A percentile compares a stretch with the other conserved stretches of the same genome.
Conservation (phyloP, 2,113 vertebrate species). For the Nansenia antarctica region DNA sequence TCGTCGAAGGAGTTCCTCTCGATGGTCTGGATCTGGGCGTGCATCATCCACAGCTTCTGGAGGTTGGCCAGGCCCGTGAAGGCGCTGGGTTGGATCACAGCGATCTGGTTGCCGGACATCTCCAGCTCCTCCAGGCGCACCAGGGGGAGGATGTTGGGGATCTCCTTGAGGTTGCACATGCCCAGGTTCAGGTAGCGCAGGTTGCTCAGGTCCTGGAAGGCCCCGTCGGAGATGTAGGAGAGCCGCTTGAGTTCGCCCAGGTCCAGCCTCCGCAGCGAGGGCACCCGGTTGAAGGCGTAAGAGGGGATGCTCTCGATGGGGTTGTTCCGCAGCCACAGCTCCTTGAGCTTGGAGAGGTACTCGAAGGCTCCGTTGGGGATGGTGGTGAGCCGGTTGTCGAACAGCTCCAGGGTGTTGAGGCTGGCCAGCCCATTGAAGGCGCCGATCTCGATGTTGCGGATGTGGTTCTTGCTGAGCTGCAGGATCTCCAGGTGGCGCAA, state of each 20-base stretch:
- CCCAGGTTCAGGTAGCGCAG: constrained; percentile 78
- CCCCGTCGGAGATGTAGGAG: constrained; percentile 76
- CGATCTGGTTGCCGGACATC: constrained; percentile 78
- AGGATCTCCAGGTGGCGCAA: constrained; percentile 78
- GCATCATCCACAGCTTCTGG: constrained; percentile 98
- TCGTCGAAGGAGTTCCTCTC: constrained; percentile 80
- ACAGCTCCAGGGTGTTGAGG: constrained; percentile 79
- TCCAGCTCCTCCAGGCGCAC: constrained; percentile 76
- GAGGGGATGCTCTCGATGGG: constrained; percentile 81
- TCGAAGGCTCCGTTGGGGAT: constrained; percentile 81
- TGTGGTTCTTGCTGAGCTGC: constrained; percentile 79
- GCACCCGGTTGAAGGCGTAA: constrained; percentile 79
- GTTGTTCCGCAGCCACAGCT: constrained; percentile 79
- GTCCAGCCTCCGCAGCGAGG: constrained; percentile 75
- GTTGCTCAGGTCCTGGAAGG: constrained; percentile 77
- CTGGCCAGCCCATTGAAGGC: constrained; percentile 78
- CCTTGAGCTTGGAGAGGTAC: constrained; percentile 79
- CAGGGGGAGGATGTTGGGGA: constrained; percentile 77
- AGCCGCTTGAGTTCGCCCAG: constrained; percentile 79
- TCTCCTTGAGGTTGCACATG: constrained; percentile 82
- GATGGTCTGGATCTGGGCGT: constrained; percentile 76
- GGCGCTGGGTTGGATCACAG: constrained; percentile 71
- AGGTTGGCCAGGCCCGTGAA: constrained; percentile 78
- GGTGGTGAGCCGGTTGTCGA: constrained; percentile 80
- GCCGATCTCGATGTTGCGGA: constrained; percentile 79